Conservation (phyloP, 2,797 vertebrate species). For the Strix occidentalis region DNA sequence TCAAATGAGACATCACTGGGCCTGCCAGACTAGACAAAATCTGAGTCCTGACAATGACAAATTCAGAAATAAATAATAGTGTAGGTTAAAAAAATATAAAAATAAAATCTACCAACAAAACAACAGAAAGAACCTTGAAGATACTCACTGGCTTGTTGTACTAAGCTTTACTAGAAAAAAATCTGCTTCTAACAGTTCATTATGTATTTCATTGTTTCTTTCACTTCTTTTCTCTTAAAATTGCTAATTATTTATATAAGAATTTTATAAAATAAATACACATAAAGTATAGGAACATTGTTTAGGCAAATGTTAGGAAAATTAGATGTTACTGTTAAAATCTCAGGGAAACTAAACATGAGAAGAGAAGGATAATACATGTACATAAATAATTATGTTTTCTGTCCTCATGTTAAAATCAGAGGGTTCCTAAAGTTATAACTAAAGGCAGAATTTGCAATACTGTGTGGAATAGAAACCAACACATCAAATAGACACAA, state of each 20-base stretch:
- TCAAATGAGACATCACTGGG: neutral
- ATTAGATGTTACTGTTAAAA: neutral
- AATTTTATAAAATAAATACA: neutral
- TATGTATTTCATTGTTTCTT: neutral
- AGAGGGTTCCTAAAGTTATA: neutral
- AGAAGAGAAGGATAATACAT: neutral
- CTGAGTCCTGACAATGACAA: neutral
- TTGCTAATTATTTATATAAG: neutral
- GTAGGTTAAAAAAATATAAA: neutral
- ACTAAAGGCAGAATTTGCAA: neutral
- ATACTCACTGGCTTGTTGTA: neutral
- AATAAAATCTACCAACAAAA: neutral
- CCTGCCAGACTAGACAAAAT: neutral
- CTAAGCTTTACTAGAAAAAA: neutral
- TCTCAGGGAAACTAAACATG: neutral
- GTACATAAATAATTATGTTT: neutral
- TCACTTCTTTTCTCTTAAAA: neutral
- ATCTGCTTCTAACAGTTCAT: neutral
- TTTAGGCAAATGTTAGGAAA: neutral
- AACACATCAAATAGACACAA: neutral
- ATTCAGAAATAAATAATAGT: neutral
- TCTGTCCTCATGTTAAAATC: neutral
- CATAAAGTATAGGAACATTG: neutral
- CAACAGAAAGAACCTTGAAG: neutral
- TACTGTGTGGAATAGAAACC: neutral